Evolutionary conservation across 2,888 invertebrate species (phyloP).

Genomic region (Tolmerus cingulatus): DNA sequence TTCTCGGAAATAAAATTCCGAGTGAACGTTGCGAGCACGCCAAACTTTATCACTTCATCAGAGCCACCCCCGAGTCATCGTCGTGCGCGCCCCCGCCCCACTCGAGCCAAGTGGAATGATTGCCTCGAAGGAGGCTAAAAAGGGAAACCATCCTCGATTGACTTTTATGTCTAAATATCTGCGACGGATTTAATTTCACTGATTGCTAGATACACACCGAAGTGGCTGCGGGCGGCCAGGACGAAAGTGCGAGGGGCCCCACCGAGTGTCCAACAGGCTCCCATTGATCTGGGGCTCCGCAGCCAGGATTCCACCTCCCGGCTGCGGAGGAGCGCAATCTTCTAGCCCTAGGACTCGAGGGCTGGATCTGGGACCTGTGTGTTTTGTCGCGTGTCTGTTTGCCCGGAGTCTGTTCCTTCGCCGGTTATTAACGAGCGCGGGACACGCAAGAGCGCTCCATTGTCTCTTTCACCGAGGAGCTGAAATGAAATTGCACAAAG

Average conservation of each 20-base stretch:
- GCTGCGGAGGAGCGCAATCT: neutral
- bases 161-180: conserved; percentile 37
- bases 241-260: neutral
- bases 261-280: conserved; percentile 27
- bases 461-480: conserved; percentile 19
- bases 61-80: neutral
- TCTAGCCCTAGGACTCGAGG: neutral
- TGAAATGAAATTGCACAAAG: conserved; percentile 37
- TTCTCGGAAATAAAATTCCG: conserved; percentile 10
- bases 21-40: neutral
- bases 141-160: conserved; percentile 23
- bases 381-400: conserved; percentile 30
- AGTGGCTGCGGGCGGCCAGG: neutral
- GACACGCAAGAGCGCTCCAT: conserved; percentile 30
- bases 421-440: conserved; percentile 30
- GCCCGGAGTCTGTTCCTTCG: conserved; percentile 15
- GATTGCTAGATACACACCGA: conserved; percentile 26
- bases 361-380: neutral
- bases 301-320: neutral
- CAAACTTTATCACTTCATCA: conserved; percentile 28
- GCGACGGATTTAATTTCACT: conserved; percentile 33
- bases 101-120: neutral
- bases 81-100: neutral
- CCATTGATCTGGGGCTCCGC: conserved; percentile 7
- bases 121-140: neutral